These are phyloP conservation scores for Conchocele bisecta DNA, from an alignment of 2,888 invertebrate genomes.

Conservation along the genomic window DNA sequence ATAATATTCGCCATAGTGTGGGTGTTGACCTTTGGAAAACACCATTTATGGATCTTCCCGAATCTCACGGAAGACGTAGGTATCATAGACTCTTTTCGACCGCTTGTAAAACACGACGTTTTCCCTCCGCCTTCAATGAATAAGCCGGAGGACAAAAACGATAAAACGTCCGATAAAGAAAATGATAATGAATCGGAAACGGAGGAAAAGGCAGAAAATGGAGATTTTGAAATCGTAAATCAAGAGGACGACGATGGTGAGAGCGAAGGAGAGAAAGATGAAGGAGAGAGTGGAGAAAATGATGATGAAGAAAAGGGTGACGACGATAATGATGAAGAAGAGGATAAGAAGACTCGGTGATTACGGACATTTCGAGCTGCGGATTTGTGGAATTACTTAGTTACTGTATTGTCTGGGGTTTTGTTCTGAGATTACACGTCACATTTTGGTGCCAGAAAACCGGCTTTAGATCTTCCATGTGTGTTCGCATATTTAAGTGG, in stretches of 20 bases:
- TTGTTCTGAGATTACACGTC: no score
- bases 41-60: constrained; percentile 99
- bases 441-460: no score
- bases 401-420: no score
- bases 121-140: constrained; percentile 46
- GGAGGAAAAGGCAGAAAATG: constrained; percentile 44
- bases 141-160: constrained; percentile 57
- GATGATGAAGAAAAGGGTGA: constrained; percentile 32
- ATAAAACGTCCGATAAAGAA: constrained; percentile 33
- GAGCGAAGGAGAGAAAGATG: constrained; percentile 38
- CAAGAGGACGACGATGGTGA: constrained; percentile 54
- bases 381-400: no score
- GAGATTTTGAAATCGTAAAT: constrained; percentile 53
- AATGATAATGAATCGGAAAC: constrained; percentile 34
- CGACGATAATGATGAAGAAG: neutral
- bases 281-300: constrained; percentile 50
- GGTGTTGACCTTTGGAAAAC: constrained; percentile 92
- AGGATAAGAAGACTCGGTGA: constrained; percentile 18
- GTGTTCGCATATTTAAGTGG: no score
- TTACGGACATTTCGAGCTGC: no score
- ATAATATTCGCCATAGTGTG: constrained; percentile 96
- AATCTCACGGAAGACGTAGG: constrained; percentile 99
- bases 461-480: no score
- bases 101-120: constrained; percentile 88
- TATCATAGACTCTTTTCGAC: constrained; percentile 99